Conservation (phyloP, 2,113 vertebrate species). For the Prochilodus magdalenae region DNA sequence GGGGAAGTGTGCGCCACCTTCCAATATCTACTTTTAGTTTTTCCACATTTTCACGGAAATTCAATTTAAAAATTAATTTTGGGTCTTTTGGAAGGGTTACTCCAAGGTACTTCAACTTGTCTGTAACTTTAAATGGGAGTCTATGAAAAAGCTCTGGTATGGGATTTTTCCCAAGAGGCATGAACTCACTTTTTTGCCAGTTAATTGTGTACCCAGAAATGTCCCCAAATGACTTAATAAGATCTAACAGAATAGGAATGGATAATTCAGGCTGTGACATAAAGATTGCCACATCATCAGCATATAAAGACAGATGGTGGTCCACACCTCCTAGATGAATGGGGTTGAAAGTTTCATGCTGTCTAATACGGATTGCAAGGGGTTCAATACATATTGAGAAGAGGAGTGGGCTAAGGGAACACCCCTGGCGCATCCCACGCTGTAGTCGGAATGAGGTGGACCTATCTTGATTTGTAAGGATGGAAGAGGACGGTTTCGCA, state of each 20-base stretch:
- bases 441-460: conserved; percentile 20
- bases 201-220: conserved; percentile 17
- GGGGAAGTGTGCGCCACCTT: background rate
- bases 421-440: conserved; percentile 4
- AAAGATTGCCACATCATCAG: conserved; percentile 1
- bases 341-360: conserved; percentile 14
- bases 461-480: conserved; percentile 34
- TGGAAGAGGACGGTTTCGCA: conserved; percentile 1
- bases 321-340: background rate
- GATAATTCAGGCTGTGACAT: background rate
- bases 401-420: conserved; percentile 10
- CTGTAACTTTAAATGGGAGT: too few species aligned
- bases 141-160: too few species aligned
- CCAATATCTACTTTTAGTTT: background rate
- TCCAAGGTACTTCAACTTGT: too few species aligned
- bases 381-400: conserved; percentile 35
- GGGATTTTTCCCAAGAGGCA: background rate
- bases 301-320: background rate
- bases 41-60: background rate
- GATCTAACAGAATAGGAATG: background rate
- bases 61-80: background rate
- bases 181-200: conserved; percentile 12
- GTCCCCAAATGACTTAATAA: background rate
- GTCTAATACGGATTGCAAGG: conserved; percentile 29
- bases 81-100: too few species aligned